Evolutionary conservation across 2,797 vertebrate genomes (phyloP), one percentile per base, ranked within the genome.

Genomic region (Oryzias sinensis): DNA sequence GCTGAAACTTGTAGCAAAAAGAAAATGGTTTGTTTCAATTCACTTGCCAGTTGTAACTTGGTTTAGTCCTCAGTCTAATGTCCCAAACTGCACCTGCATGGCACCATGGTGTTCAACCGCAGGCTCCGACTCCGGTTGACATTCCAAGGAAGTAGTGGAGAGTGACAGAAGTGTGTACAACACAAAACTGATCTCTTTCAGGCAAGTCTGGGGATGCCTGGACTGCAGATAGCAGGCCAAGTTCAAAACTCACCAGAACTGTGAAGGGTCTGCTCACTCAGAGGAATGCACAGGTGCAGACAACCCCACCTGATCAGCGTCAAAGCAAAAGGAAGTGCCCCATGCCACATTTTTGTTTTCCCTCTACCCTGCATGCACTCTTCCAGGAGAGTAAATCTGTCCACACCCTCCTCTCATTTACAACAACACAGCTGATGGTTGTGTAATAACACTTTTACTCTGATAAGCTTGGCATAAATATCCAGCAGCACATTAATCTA

Each of bases 231-330:
- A 52, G 61, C 63, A 54, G 78, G 81, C 84, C 81, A 81, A 77
- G 82, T 84, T 86, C 80, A 83, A 73, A 70, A 77, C 62, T 70
- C 71, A 51, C 7, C 29, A 33, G 29, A 33, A 33, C 29, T 33
- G 8, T 33, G 29, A 9, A 33, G 29, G 27, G 29, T 33, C 29
- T 33, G 8, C 2, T 11, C 29, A 33, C 29, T 33, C 29, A 5
- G 51, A 80, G 80, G 87, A 88, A 88, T 85, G 82, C 84, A 84
- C 87, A 88, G 87, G 86, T 90, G 86, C 76, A 81, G 80, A 81
- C 82, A 59, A 68, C 77, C 63, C 53, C 56, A 77, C 79, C 70
- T 78, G 79, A 83, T 86, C 82, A 73, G 41, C 68, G 15, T 80
- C 84, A 84, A 80, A 3, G 25, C 76, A 81, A 66, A 71, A 59